Percentiles rank a stretch among this genome's conserved stretches.
Conservation (phyloP, 2,888 invertebrate genomes). For the Sphaerophoria rueppellii region DNA sequence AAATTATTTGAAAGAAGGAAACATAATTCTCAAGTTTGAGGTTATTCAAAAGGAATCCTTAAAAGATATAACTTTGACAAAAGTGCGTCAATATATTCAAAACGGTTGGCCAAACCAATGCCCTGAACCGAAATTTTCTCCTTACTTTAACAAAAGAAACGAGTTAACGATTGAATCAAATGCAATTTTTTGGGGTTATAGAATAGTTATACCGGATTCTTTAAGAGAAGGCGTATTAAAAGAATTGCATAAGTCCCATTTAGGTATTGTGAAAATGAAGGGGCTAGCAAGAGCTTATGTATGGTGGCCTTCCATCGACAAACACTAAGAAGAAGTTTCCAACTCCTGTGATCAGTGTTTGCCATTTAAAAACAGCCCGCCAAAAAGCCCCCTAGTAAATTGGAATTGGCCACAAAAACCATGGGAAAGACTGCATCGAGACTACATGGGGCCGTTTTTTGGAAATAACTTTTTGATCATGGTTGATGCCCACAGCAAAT, state of each 20-base stretch:
- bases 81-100: conserved; percentile 13
- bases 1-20: conserved; percentile 32
- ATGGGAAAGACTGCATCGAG: conserved; percentile 71
- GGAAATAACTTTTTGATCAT: conserved; percentile 54
- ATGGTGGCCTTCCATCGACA: conserved; percentile 67
- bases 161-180: conserved; percentile 32
- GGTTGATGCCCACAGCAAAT: conserved; percentile 73
- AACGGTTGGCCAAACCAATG: conserved; percentile 23
- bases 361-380: conserved; percentile 23
- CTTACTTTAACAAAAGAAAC: conserved; percentile 29
- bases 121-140: conserved; percentile 3
- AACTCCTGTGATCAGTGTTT: conserved; percentile 52
- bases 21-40: conserved; percentile 8
- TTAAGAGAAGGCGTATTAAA: conserved; percentile 38
- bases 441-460: conserved; percentile 50
- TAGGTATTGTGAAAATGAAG: conserved; percentile 59
- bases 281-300: conserved; percentile 38
- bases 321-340: conserved; percentile 72
- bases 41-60: conserved; percentile 16
- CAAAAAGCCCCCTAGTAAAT: conserved; percentile 41
- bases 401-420: conserved; percentile 66
- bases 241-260: conserved; percentile 54
- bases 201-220: conserved; percentile 39
- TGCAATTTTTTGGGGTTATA: conserved; percentile 22
- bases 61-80: conserved; percentile 8